A percentile compares a stretch with the other conserved stretches of the same genome.
Conservation (phyloP, 2,113 vertebrate species). For the Conger conger region DNA sequence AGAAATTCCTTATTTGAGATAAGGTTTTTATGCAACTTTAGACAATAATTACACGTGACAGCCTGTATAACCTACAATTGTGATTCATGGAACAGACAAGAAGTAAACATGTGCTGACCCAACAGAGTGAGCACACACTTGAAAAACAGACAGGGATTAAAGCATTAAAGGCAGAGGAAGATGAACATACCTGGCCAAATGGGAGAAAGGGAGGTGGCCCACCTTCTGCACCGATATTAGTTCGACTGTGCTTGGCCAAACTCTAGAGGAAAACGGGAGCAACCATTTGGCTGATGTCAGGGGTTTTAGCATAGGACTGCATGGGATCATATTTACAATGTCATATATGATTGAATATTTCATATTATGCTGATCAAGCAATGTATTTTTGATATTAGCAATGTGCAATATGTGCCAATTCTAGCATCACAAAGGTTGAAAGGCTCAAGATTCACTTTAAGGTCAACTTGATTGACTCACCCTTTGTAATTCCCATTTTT, state of each 20-base stretch:
- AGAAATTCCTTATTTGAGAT: too few relatives aligned
- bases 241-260: constrained; percentile 93
- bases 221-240: constrained; percentile 92
- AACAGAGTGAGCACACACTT: too few relatives aligned
- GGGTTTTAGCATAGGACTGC: too few relatives aligned
- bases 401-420: background rate
- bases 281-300: background rate
- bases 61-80: too few relatives aligned
- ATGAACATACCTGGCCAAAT: constrained; percentile 87
- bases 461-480: too few relatives aligned
- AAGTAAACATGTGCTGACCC: too few relatives aligned
- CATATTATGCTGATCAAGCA: background rate
- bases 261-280: constrained; percentile 66
- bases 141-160: background rate
- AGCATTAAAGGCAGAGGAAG: background rate
- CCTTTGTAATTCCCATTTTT: constrained; percentile 97
- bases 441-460: too few relatives aligned
- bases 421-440: background rate
- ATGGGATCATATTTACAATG: too few relatives aligned
- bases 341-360: too few relatives aligned
- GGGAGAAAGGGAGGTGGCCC: constrained; percentile 96
- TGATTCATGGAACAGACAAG: too few relatives aligned
- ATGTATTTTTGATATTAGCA: background rate
- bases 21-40: too few relatives aligned
- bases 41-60: too few relatives aligned